phyloP scores from a whole-genome alignment of 2,888 invertebrate genomes.

The Melanargia galathea region DNA sequence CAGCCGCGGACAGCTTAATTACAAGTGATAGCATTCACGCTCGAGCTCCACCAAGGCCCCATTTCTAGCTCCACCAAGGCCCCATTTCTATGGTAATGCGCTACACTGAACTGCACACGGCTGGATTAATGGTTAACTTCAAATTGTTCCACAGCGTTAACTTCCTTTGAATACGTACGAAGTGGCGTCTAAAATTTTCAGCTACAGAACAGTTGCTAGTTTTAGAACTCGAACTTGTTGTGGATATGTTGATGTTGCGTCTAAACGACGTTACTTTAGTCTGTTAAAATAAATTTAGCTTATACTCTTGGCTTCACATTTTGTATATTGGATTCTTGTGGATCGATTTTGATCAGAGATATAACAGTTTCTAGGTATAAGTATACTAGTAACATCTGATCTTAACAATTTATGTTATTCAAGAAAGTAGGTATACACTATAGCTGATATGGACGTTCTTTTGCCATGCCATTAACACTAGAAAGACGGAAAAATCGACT shows the following conservation, averaged over 20 bases:
- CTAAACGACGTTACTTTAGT: neutral
- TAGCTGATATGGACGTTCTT: too few species aligned
- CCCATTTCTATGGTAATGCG: constrained; percentile 44
- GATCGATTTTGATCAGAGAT: too few species aligned
- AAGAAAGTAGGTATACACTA: too few species aligned
- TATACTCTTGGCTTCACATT: too few species aligned
- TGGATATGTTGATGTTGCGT: neutral
- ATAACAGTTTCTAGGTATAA: too few species aligned
- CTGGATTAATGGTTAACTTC: constrained; percentile 38
- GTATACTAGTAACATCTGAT: too few species aligned
- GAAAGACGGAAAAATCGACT: too few species aligned
- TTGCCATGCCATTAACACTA: too few species aligned
- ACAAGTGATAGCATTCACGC: constrained; percentile 43
- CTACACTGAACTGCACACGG: constrained; percentile 31
- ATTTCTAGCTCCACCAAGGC: constrained; percentile 41
- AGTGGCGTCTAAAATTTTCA: constrained; percentile 14
- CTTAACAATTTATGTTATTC: too few species aligned
- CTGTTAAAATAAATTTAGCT: too few species aligned
- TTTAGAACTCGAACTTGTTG: neutral
- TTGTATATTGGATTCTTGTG: too few species aligned
- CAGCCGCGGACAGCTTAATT: constrained; percentile 44
- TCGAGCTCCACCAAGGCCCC: constrained; percentile 37
- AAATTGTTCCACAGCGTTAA: constrained; percentile 28
- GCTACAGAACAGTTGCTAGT: constrained; percentile 1
- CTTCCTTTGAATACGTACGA: constrained; percentile 17